phyloP scores from a whole-genome alignment of 2,797 vertebrate genomes.

The Eptatretus atami region DNA sequence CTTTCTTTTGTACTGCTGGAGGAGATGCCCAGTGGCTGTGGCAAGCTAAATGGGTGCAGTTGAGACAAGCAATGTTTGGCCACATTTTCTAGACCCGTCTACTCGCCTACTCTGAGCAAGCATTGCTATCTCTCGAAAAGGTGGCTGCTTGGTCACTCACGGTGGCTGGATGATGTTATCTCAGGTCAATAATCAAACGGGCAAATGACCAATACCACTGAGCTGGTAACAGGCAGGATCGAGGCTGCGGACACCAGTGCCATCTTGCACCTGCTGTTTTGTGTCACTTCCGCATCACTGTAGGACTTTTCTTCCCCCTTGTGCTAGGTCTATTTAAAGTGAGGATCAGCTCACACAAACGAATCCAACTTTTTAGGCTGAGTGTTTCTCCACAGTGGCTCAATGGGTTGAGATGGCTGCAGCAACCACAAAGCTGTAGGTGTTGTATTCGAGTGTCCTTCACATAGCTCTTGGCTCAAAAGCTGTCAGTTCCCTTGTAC shows the following conservation, averaged over 20 bases:
- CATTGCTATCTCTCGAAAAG: background rate
- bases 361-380: too few relatives aligned
- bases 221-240: background rate
- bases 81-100: background rate
- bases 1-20: background rate
- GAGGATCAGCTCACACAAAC: too few relatives aligned
- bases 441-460: too few relatives aligned
- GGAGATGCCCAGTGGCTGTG: background rate
- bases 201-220: background rate
- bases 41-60: background rate
- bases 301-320: too few relatives aligned
- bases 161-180: background rate
- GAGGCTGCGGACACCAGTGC: background rate
- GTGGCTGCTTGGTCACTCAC: background rate
- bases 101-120: background rate
- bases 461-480: too few relatives aligned
- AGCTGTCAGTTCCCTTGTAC: too few relatives aligned
- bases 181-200: background rate
- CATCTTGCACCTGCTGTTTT: too few relatives aligned
- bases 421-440: too few relatives aligned
- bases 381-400: too few relatives aligned
- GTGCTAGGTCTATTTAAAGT: too few relatives aligned
- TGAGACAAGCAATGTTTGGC: constrained; percentile 1
- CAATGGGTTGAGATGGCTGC: too few relatives aligned
- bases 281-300: too few relatives aligned